Base-by-base conservation (phyloP, 2,888 invertebrate genomes). In the Pterostichus niger region DNA sequence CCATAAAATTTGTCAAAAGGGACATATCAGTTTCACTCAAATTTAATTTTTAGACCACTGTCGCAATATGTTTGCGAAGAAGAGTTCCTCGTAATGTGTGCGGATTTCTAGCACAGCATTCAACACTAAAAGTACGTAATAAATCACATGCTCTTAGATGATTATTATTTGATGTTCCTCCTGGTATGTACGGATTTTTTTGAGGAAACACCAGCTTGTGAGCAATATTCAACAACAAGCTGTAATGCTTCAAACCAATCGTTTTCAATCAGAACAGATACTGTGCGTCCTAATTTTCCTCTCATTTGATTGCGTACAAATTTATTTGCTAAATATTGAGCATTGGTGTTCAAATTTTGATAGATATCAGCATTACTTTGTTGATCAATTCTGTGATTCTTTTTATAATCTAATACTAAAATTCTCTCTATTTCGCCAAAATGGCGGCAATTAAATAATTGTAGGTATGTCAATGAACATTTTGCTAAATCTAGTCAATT, bases 51-150 rank as follows among this genome's bases (percentile, higher is more conserved):
- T 85, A 82, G n/a, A 85, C 85, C 13, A 84, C 85, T 2, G 86
- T 87, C 1, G 86, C 87, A 33, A 86, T 86, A 80, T 87, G 86
- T 78, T 86, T 87, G 11, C 86, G 83, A 7, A 86, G 77, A 6
- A 64, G 81, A 6, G 86, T 86, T 31, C 86, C 85, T 35, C 85
- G 83, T 17, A 87, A 84, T 9, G 85, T 79, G 35, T 68, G 49
- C 10, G 86, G 86, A n/a, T 85, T 33, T 44, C 33, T 54, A 6
- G 87, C 87, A 1, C 85, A 86, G 84, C 87, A 87, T 13, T 84
- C 49, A 6, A 9, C 15, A 2, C 87, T 82, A 76, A 84, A 86
- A 44, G 84, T 82, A 35, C 86, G 61, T 56, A 87, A 77, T 54
- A 87, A 73, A 40, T 82, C 73, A 81, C 86, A 87, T 6, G 87